phyloP scores from a whole-genome alignment of 2,888 invertebrate species.

The Clanis bilineata region DNA sequence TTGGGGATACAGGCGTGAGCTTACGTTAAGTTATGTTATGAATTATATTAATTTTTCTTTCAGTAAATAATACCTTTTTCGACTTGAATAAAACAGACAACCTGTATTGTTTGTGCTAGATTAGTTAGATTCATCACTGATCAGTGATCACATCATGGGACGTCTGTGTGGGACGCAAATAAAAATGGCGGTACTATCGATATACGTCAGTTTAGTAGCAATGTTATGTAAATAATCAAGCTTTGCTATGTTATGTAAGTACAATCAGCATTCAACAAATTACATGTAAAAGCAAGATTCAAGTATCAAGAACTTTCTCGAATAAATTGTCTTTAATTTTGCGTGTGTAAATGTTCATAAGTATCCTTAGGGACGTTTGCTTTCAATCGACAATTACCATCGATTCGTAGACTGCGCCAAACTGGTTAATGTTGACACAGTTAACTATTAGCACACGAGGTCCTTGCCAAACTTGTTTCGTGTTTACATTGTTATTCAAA shows the following conservation, averaged over 20 bases:
- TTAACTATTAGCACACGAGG: constrained; percentile 9
- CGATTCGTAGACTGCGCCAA: not conserved
- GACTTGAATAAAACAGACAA: too few relatives aligned
- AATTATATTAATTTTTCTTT: too few relatives aligned
- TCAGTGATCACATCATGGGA: too few relatives aligned
- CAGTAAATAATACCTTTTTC: too few relatives aligned
- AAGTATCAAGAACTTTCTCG: not conserved
- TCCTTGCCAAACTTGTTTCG: constrained; percentile 15
- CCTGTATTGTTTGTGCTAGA: too few relatives aligned
- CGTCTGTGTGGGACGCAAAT: too few relatives aligned
- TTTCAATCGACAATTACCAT: not conserved
- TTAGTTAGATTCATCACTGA: too few relatives aligned
- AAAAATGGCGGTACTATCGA: too few relatives aligned
- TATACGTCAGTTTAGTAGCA: too few relatives aligned
- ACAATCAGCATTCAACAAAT: not conserved
- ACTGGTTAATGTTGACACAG: constrained; percentile 19
- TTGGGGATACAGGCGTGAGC: too few relatives aligned
- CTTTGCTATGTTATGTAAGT: not conserved
- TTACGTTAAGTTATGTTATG: too few relatives aligned
- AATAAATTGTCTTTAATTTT: not conserved
- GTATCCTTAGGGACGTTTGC: not conserved
- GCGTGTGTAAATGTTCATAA: not conserved
- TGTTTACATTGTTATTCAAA: constrained; percentile 3
- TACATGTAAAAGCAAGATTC: not conserved
- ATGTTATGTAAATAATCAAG: not conserved